Evolutionary conservation across 2,888 invertebrate species (phyloP).

Genomic region (Pemphredon lugubris): DNA sequence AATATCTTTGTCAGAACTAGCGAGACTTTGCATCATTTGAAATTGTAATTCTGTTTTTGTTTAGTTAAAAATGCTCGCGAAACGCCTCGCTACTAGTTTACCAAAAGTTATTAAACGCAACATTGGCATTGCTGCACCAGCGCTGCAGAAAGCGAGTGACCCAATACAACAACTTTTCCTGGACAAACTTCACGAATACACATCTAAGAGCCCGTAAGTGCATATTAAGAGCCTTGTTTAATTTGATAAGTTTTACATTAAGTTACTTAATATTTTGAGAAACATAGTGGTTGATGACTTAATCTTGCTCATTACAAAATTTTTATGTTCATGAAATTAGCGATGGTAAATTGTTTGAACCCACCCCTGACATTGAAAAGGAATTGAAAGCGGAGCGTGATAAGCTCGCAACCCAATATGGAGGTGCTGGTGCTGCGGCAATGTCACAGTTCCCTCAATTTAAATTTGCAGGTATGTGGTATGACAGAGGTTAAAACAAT

Average conservation of each 20-base stretch:
- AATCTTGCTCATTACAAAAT: background rate
- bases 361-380: conserved; percentile 88
- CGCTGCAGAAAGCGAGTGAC: conserved; percentile 88
- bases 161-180: conserved; percentile 97
- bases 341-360: conserved; percentile 91
- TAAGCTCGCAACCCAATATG: conserved; percentile 89
- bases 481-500: background rate
- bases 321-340: conserved; percentile 73
- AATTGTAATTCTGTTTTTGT: conserved; percentile 20
- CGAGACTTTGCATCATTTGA: too few species aligned
- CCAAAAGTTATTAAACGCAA: conserved; percentile 83
- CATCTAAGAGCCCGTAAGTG: conserved; percentile 91
- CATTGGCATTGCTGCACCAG: conserved; percentile 87
- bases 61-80: conserved; percentile 71
- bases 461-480: conserved; percentile 85
- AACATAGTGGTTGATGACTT: background rate
- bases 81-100: conserved; percentile 60
- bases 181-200: conserved; percentile 95
- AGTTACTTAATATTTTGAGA: too few species aligned
- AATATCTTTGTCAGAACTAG: too few species aligned
- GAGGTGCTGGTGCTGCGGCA: conserved; percentile 89
- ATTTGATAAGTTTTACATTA: background rate
- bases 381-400: conserved; percentile 90
- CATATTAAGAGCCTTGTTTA: background rate
- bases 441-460: conserved; percentile 95